Percentiles rank a stretch among this genome's conserved stretches.
Evolutionary conservation across 2,888 invertebrate genomes (phyloP).

Genomic region (Pseudococcus jackbeardsleyi): DNA sequence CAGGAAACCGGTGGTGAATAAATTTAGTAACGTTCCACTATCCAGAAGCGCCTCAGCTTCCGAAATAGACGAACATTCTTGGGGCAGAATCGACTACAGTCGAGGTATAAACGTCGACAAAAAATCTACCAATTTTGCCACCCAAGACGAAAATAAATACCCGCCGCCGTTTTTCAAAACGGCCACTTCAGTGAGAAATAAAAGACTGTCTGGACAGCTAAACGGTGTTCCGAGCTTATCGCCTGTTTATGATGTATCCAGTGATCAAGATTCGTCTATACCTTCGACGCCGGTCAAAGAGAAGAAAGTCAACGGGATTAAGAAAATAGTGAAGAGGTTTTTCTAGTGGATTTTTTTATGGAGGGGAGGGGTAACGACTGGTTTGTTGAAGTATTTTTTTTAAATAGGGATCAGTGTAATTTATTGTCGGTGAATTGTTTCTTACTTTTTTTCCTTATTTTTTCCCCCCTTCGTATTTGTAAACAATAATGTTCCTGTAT

Average conservation of each 20-base stretch:
- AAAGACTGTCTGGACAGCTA: conserved; percentile 68
- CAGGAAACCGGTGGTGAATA: background rate
- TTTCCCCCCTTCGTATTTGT: background rate
- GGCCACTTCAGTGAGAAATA: conserved; percentile 70
- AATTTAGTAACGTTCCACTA: conserved; percentile 34
- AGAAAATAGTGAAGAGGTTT: conserved; percentile 63
- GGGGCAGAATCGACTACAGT: conserved; percentile 27
- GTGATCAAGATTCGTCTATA: conserved; percentile 61
- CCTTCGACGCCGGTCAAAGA: conserved; percentile 60
- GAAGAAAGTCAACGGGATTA: conserved; percentile 60
- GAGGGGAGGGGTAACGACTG: background rate
- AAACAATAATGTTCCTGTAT: conserved; percentile 29
- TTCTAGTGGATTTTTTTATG: conserved; percentile 27
- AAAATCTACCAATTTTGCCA: background rate
- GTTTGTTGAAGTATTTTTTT: background rate
- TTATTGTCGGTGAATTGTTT: conserved; percentile 39
- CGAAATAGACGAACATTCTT: conserved; percentile 61
- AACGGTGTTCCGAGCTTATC: conserved; percentile 48
- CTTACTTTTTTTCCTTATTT: background rate
- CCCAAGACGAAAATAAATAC: conserved; percentile 48
- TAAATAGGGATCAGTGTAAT: background rate
- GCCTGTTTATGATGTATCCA: conserved; percentile 53
- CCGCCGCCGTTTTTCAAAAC: conserved; percentile 70
- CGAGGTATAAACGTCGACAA: background rate
- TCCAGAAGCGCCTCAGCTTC: conserved; percentile 67